These are phyloP conservation scores for Argyra leucocephala DNA, from an alignment of 2,888 invertebrate species.

Conservation along the genomic window DNA sequence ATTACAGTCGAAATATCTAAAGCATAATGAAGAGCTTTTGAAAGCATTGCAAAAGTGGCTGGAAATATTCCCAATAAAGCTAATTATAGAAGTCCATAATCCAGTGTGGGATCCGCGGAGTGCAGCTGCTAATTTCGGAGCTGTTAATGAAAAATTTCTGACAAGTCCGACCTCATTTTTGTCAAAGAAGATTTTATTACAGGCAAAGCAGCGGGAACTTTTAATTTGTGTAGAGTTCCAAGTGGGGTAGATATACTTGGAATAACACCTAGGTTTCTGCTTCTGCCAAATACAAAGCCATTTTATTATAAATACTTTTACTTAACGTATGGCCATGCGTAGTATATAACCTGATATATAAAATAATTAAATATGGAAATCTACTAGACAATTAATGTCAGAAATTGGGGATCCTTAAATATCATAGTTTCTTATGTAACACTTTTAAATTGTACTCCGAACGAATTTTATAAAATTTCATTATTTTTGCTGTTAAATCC, in stretches of 20 bases:
- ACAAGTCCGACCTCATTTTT: neutral
- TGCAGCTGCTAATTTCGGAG: conserved; percentile 31
- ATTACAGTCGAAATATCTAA: conserved; percentile 59
- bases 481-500: too few species aligned
- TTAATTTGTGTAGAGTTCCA: neutral
- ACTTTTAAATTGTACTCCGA: too few species aligned
- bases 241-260: neutral
- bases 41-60: conserved; percentile 57
- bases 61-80: conserved; percentile 62
- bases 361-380: too few species aligned
- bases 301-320: neutral
- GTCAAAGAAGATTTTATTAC: neutral
- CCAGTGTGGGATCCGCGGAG: conserved; percentile 52
- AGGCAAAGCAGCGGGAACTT: neutral
- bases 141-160: conserved; percentile 32
- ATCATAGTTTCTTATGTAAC: too few species aligned
- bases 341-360: too few species aligned
- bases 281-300: neutral
- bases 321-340: too few species aligned
- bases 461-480: too few species aligned
- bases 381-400: too few species aligned
- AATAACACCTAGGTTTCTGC: neutral
- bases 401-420: too few species aligned
- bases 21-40: conserved; percentile 55
- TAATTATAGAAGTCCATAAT: conserved; percentile 64